Evolutionary conservation across 1,140 invertebrate genomes (phyloP), one percentile per base, ranked within the genome.

Genomic region (Hyles euphorbiae): DNA sequence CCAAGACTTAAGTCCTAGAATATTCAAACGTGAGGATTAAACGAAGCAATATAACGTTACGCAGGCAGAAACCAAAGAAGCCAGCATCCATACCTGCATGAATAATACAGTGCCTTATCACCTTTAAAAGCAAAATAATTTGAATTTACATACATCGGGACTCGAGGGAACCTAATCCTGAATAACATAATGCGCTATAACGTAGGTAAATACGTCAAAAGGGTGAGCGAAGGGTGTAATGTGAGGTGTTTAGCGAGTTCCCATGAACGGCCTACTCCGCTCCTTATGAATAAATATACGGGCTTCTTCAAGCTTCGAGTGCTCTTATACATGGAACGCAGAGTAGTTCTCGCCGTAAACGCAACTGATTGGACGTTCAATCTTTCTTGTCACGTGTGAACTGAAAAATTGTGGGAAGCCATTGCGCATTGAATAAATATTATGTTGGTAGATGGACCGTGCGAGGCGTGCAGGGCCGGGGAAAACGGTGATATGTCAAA

Each of bases 361-460:
- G 60, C 58, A 68, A 60, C 53, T 67, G 68, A 69, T 68, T 64
- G 68, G 53, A 63, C 57, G 58, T 64, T 58, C 54, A 61, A 65
- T 65, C 11, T 6, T 65, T 67, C 63, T 53, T 70, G 70, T 80
- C 75, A 80, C 74, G 71, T 73, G 62, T 72, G 63, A 57, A 66
- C 63, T 78, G 71, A 80, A 77, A 78, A 80, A 80, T 80, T 68
- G 73, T 69, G 63, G 63, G 63, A 67, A 67, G 67, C 55, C 63
- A 61, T 67, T 68, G 67, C 69, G 70, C 63, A 61, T 53, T 67
- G 74, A 80, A 61, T 52, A 67, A 80, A 72, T 47, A 48, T 48
- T 7, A 34, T 47, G 54, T 34, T 6, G 50, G 7, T 52, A 34
- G 5, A 48, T 48, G 5, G n/a, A 48, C 46, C n/a, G 12, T 48